Evolutionary conservation across 2,888 invertebrate genomes (phyloP).

Genomic region (Sipha maydis): DNA sequence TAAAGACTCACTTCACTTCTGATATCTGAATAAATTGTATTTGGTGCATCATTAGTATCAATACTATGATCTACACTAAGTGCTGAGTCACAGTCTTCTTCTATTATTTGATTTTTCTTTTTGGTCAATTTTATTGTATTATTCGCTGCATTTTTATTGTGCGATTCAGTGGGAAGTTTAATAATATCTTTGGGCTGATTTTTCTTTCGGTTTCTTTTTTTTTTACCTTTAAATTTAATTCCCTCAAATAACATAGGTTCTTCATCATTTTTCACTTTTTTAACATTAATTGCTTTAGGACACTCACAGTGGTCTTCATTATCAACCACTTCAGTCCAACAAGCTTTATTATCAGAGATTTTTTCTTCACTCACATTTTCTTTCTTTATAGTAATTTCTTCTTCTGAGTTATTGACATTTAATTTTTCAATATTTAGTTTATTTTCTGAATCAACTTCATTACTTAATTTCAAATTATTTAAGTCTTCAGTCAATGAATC

Average conservation of each 20-base stretch:
- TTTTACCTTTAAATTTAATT: constrained; percentile 56
- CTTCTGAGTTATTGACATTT: background rate
- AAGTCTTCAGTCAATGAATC: constrained; percentile 42
- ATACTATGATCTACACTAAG: constrained; percentile 56
- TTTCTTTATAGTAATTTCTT: background rate
- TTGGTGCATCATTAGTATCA: constrained; percentile 55
- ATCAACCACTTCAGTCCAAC: constrained; percentile 20
- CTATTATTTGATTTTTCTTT: constrained; percentile 30
- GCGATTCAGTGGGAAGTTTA: constrained; percentile 25
- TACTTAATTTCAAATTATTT: constrained; percentile 29
- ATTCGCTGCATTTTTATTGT: background rate
- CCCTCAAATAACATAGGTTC: constrained; percentile 58
- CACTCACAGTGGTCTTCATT: constrained; percentile 57
- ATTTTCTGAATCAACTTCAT: background rate
- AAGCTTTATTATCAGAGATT: background rate
- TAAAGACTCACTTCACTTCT: constrained; percentile 37
- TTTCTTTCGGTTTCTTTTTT: constrained; percentile 43
- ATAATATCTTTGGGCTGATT: constrained; percentile 25
- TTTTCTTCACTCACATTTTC: background rate
- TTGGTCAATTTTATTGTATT: background rate
- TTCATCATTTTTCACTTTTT: constrained; percentile 50
- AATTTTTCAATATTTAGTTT: background rate
- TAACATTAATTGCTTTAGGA: constrained; percentile 15
- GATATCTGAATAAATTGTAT: constrained; percentile 55
- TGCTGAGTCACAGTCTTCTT: constrained; percentile 58